phyloP scores from a whole-genome alignment of 2,888 invertebrate species.

The Plagodis dolabraria region DNA sequence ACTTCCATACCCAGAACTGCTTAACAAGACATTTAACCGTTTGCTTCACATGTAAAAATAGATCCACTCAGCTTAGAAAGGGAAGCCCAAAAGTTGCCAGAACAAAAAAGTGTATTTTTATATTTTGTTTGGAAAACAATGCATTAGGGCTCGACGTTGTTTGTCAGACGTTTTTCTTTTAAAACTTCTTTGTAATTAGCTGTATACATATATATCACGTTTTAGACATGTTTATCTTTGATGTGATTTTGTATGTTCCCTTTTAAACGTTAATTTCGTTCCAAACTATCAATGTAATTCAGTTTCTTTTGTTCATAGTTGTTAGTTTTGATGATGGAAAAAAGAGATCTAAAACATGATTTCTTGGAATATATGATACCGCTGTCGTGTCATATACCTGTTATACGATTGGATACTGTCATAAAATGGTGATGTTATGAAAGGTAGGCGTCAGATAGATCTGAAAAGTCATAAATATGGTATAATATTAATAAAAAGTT shows the following conservation, averaged over 20 bases:
- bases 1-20: slow-evolving; percentile 62
- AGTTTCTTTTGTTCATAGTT: too few relatives aligned
- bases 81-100: slow-evolving; percentile 37
- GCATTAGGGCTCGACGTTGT: slow-evolving; percentile 64
- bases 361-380: too few relatives aligned
- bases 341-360: too few relatives aligned
- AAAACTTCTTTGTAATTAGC: slow-evolving; percentile 43
- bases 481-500: too few relatives aligned
- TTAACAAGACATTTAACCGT: slow-evolving; percentile 50
- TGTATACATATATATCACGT: slow-evolving; percentile 32
- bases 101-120: slow-evolving; percentile 47
- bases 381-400: too few relatives aligned
- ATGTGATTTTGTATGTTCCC: slow-evolving; percentile 18
- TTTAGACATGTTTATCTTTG: slow-evolving; percentile 36
- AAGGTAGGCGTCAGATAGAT: too few relatives aligned
- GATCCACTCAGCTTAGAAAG: slow-evolving; percentile 58
- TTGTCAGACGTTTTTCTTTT: slow-evolving; percentile 48
- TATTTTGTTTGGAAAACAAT: slow-evolving; percentile 73
- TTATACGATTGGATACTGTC: too few relatives aligned
- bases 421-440: too few relatives aligned
- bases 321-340: too few relatives aligned
- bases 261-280: slow-evolving; percentile 3
- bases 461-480: too few relatives aligned
- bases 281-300: background rate
- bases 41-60: slow-evolving; percentile 71